A percentile compares a stretch with the other conserved stretches of the same genome.
Evolutionary conservation across 2,888 invertebrate genomes (phyloP).

Genomic region (Halocaridina rubra): DNA sequence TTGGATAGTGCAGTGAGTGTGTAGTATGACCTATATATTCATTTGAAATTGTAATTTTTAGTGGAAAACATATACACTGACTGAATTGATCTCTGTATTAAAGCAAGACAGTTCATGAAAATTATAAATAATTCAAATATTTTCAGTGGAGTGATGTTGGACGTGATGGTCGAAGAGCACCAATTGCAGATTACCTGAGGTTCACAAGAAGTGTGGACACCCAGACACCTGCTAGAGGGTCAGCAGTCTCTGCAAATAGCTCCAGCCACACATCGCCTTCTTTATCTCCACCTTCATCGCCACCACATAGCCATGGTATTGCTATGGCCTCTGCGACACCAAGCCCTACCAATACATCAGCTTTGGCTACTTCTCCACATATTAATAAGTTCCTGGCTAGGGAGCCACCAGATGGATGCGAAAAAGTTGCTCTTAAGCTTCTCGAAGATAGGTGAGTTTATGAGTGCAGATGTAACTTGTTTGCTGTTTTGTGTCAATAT

Average conservation of each 20-base stretch:
- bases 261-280: slow-evolving; percentile 55
- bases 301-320: slow-evolving; percentile 71
- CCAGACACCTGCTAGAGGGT: slow-evolving; percentile 78
- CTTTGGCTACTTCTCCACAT: slow-evolving; percentile 81
- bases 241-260: slow-evolving; percentile 44
- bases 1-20: too few species aligned
- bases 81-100: too few species aligned
- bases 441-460: slow-evolving; percentile 74
- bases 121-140: too few species aligned
- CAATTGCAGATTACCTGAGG: slow-evolving; percentile 80
- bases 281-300: slow-evolving; percentile 58
- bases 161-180: slow-evolving; percentile 88
- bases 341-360: slow-evolving; percentile 52
- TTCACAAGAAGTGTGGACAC: slow-evolving; percentile 82
- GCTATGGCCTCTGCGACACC: slow-evolving; percentile 62
- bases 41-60: too few species aligned
- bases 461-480: too few species aligned
- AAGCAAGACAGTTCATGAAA: too few species aligned
- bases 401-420: slow-evolving; percentile 91
- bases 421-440: slow-evolving; percentile 81
- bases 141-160: slow-evolving; percentile 74
- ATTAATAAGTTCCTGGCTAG: slow-evolving; percentile 86
- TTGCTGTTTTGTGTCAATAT: too few species aligned
- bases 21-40: too few species aligned
- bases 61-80: too few species aligned